Conservation (phyloP, 2,888 invertebrate species). For the Nowickia ferox region DNA sequence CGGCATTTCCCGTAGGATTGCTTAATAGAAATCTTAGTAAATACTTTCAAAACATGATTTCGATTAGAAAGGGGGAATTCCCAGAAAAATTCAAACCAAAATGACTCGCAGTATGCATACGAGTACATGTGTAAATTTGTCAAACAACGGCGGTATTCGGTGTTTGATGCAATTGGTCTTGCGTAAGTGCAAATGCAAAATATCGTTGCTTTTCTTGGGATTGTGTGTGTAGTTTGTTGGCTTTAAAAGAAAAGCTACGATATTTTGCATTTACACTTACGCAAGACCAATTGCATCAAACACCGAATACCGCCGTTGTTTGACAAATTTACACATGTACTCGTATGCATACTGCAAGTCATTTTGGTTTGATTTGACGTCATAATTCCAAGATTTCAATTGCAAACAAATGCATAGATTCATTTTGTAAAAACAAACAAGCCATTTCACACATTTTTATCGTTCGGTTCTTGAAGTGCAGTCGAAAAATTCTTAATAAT, state of each 20-base stretch:
- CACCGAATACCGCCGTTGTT: no score
- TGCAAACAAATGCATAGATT: conserved; percentile 15
- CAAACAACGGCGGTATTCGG: no score
- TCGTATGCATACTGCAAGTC: background rate
- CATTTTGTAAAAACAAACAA: background rate
- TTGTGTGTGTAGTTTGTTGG: no score
- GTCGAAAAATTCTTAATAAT: conserved; percentile 33
- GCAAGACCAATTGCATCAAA: no score
- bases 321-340: background rate
- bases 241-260: no score
- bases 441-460: conserved; percentile 34
- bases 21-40: background rate
- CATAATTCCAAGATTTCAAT: background rate
- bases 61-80: background rate
- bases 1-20: no score
- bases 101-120: background rate
- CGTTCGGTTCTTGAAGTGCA: conserved; percentile 7
- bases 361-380: conserved; percentile 20
- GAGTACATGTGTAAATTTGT: background rate
- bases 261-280: no score
- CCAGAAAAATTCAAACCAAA: conserved; percentile 6
- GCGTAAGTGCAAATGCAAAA: no score
- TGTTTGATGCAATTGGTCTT: no score
- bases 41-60: background rate
- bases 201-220: no score